Base-by-base conservation (phyloP, 2,113 vertebrate genomes). In the Notothenia rossii region DNA sequence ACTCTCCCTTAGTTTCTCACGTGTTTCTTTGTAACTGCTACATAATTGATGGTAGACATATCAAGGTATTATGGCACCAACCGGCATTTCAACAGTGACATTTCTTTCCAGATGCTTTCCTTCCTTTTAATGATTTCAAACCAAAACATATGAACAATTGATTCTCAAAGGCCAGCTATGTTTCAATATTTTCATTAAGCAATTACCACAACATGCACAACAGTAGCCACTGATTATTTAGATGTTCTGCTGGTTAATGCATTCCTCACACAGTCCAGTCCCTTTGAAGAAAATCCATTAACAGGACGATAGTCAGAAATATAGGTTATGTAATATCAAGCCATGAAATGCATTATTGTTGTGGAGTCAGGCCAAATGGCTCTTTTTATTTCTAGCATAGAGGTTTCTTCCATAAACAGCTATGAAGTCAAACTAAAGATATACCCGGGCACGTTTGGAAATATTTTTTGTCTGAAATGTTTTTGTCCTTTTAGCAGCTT, bases 11-110 rank as follows among this genome's bases (percentile, higher is more conserved):
- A 29, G 29, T 29, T 29, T 29, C 3, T 75, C 68, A 66, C 71
- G 45, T 63, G 62, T 81, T 82, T 85, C 60, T 90, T 88, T 82
- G 51, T 58, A 72, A 54, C 59, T 53, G 72, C 54, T 79, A 45
- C 46, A 83, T 85, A 79, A 88, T 74, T 75, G 61, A 85, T 84
- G 33, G 77, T 53, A 68, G 49, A 29, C 29, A 29, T 75, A 72
- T 56, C 14, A 45, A 55, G 62, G 64, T 45, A 53, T 71, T 60
- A 46, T 17, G 48, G 71, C 48, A 60, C 53, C 29, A n/a, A 11
- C 15, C 51, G 18, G 55, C 22, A 68, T 25, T 29, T n/a, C n/a
- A 7, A 81, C 49, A 58, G 18, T 76, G 74, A 78, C 60, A 45
- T 45, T 0, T 7, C 50, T 55, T 45, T 7, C 29, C 20, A 49